Evolutionary conservation across 2,797 vertebrate species (phyloP).

Genomic region (Threskiornis aethiopicus): DNA sequence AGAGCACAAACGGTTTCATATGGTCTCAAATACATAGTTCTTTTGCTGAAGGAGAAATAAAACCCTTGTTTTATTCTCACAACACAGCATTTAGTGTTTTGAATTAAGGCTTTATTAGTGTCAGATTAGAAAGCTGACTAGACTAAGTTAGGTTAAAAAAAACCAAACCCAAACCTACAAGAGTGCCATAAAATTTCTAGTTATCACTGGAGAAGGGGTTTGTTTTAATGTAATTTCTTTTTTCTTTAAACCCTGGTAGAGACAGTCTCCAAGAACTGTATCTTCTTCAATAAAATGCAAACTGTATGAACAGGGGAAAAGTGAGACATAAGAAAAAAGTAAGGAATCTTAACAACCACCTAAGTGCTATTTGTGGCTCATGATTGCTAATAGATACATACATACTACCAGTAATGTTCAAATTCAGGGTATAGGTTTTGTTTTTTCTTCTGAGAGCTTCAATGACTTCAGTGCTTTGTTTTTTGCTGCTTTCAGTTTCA

Average conservation of each 20-base stretch:
- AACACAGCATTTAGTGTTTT: conserved; percentile 53
- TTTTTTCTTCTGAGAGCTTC: neutral
- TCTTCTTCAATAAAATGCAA: neutral
- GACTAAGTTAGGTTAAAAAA: neutral
- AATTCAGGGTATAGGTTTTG: neutral
- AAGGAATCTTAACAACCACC: neutral
- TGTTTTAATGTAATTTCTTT: neutral
- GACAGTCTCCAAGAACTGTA: neutral
- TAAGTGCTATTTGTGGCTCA: neutral
- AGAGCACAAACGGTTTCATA: neutral
- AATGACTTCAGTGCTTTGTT: neutral
- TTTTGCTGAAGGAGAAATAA: conserved; percentile 21
- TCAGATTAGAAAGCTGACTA: conserved; percentile 16
- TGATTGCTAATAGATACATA: neutral
- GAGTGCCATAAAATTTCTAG: neutral
- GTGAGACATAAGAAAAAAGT: neutral
- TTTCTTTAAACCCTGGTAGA: neutral
- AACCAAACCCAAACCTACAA: neutral
- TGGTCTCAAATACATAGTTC: neutral
- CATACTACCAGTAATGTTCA: neutral
- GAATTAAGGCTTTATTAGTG: neutral
- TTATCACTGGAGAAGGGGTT: neutral
- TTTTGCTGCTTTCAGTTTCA: neutral
- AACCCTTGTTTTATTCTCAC: neutral
- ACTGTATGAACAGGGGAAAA: neutral